phyloP scores from a whole-genome alignment of 2,888 invertebrate genomes.

The Branchinecta sandiegonensis region DNA sequence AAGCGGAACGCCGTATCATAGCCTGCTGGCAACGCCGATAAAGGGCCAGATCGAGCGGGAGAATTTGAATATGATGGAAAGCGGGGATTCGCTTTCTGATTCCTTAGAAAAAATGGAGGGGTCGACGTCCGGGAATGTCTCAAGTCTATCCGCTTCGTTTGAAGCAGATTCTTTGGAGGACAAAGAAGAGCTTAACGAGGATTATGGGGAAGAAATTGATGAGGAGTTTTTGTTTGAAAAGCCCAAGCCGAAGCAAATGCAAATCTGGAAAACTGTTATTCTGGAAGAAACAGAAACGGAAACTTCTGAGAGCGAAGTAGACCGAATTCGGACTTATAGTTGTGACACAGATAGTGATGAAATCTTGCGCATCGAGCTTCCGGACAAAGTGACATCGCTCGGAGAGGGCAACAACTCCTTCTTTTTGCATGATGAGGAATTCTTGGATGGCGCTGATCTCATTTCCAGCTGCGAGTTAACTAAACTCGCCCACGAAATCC shows the following conservation, averaged over 20 bases:
- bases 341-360: not conserved
- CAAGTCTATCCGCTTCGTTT: not conserved
- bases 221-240: conserved; percentile 8
- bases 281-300: conserved; percentile 3
- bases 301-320: not conserved
- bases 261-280: not conserved
- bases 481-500: too few relatives aligned
- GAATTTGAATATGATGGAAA: not conserved
- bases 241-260: not conserved
- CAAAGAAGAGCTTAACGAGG: not conserved
- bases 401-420: too few relatives aligned
- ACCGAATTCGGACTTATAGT: not conserved
- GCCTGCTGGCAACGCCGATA: not conserved
- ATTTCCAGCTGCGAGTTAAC: not conserved
- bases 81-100: not conserved
- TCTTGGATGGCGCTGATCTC: not conserved
- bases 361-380: not conserved
- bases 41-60: not conserved
- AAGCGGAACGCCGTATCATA: not conserved
- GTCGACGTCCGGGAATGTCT: not conserved
- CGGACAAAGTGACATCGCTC: not conserved
- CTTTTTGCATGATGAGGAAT: not conserved
- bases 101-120: not conserved
- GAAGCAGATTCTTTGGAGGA: conserved; percentile 3
- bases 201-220: not conserved